Evolutionary conservation across 1,140 invertebrate genomes (phyloP).

Genomic region (Matsumurasca onukii): DNA sequence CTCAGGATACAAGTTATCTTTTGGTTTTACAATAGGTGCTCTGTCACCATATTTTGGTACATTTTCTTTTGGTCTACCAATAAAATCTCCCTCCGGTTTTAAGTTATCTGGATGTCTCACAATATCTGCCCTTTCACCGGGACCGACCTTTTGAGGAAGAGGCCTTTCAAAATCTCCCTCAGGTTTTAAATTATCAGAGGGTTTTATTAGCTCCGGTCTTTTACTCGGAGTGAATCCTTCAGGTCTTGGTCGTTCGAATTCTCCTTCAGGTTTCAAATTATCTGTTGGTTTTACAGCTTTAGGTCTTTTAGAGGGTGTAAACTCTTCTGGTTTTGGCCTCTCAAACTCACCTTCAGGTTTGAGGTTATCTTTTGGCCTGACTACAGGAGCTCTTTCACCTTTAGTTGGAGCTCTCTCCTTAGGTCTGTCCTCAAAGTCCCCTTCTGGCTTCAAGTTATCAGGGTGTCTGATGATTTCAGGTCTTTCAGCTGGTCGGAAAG

Average conservation of each 20-base stretch:
- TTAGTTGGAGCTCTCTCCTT: constrained; percentile 34
- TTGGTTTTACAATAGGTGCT: constrained; percentile 48
- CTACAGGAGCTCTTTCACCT: constrained; percentile 45
- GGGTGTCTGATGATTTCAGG: constrained; percentile 45
- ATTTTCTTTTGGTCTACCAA: constrained; percentile 35
- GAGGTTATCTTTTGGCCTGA: constrained; percentile 48
- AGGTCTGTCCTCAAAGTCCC: constrained; percentile 55
- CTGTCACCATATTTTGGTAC: constrained; percentile 44
- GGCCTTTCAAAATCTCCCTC: constrained; percentile 60
- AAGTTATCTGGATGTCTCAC: constrained; percentile 64
- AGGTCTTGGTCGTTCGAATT: constrained; percentile 44
- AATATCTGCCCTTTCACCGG: constrained; percentile 58
- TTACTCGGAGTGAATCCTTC: constrained; percentile 40
- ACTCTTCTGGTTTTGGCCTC: constrained; percentile 41
- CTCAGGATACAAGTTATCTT: constrained; percentile 53
- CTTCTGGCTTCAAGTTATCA: constrained; percentile 57
- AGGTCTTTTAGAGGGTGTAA: constrained; percentile 40
- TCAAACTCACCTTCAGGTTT: constrained; percentile 51
- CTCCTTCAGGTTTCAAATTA: constrained; percentile 51
- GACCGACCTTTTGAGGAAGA: constrained; percentile 42
- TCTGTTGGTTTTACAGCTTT: constrained; percentile 49
- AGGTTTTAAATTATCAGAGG: constrained; percentile 61
- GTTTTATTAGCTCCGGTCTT: constrained; percentile 56
- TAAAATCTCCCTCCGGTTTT: constrained; percentile 66
- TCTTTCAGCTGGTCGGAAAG: constrained; percentile 43